A percentile compares a stretch with the other conserved stretches of the same genome.
Conservation (phyloP, 2,888 invertebrate species). For the Drosophila hamatofila region DNA sequence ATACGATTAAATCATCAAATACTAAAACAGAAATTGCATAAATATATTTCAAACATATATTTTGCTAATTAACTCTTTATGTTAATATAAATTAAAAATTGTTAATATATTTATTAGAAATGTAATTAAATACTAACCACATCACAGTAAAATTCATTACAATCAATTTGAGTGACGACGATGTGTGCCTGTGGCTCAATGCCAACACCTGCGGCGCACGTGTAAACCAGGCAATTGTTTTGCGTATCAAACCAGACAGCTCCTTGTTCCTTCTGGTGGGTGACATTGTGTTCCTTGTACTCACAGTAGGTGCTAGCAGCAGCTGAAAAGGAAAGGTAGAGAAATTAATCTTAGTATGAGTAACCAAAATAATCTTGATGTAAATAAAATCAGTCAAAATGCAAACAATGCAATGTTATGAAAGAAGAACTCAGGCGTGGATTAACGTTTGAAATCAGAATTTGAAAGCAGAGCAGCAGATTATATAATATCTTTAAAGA, state of each 20-base stretch:
- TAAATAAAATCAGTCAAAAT: background rate
- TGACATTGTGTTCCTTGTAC: conserved; percentile 59
- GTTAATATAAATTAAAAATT: background rate
- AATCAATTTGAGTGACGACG: conserved; percentile 74
- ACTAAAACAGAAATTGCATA: no score
- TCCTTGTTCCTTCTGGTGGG: conserved; percentile 74
- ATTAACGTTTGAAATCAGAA: background rate
- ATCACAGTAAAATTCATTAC: conserved; percentile 83
- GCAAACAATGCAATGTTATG: background rate
- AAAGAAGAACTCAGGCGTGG: background rate
- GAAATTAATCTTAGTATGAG: background rate
- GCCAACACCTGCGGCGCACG: conserved; percentile 75
- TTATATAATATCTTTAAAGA: no score
- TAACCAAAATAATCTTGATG: background rate
- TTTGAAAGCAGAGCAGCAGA: no score
- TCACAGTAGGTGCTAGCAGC: conserved; percentile 50
- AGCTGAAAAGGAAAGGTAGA: background rate
- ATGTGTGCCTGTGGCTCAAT: conserved; percentile 60
- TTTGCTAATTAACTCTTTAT: background rate
- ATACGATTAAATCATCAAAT: no score
- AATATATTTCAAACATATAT: no score
- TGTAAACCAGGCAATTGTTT: conserved; percentile 80
- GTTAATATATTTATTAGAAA: background rate
- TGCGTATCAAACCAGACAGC: conserved; percentile 80
- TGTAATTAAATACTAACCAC: conserved; percentile 71